Base-by-base conservation (phyloP, 2,888 invertebrate genomes). In the Oscheius sp. region DNA sequence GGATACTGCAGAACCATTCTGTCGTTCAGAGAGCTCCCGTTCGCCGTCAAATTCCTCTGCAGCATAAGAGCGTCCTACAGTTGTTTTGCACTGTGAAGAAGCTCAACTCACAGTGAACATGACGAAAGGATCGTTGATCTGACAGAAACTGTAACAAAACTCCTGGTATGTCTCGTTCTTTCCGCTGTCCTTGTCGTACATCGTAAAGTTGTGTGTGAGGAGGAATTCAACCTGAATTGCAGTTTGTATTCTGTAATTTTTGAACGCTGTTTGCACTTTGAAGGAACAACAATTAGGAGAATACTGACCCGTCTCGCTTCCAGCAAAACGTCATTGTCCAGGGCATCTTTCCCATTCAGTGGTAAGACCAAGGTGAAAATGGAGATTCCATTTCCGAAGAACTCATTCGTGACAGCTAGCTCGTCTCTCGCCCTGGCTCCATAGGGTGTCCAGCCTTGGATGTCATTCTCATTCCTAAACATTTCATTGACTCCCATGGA, bases 391-490 rank as follows among this genome's bases (percentile, higher is more conserved):
- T 76, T 79, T n/a, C 82, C 82, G 65, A 82, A 79, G 63, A 78
- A 82, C 48, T 82, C 80, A 13, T 75, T 79, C 70, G 79, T 42
- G 10, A 76, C 80, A 47, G 79, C 79, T 47, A 81, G 78, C 53
- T 84, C 84, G 29, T 81, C 79, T 2, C 79, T 57, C 1, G 82
- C 80, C 29, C 81, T 50, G 1, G 87, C 83, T 48, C 87, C 87
- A 58, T 86, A 85, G 2, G 87, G 87, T 32, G 87, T 86, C 73
- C 86, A 87, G 11, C 87, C 87, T 13, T 85, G 85, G 75, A 87
- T 85, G 75, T 85, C 85, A 72, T 85, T 85, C 53, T 81, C 85
- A 72, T 85, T 85, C 33, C 79, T 84, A 47, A 70, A 78, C 10
- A 51, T 48, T 59, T 48, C 11, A 2, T 42, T 37, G 37, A 9